Evolutionary conservation across 1,140 invertebrate species (phyloP).

Genomic region (Mylabris phalerata): DNA sequence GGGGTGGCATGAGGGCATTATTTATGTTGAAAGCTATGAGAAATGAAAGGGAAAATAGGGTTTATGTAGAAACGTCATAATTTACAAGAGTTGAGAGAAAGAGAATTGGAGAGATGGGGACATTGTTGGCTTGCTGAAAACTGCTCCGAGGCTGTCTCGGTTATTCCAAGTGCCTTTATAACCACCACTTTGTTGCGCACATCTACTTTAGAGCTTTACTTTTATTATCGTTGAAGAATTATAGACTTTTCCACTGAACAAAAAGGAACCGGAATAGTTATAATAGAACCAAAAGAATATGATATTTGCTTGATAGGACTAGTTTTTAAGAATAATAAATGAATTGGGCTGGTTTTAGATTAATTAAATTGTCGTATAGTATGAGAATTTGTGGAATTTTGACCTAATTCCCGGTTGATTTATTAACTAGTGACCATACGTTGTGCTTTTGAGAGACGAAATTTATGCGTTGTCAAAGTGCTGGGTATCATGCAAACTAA

Average conservation of each 20-base stretch:
- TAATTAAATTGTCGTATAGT: constrained; percentile 3
- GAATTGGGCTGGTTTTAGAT: constrained; percentile 1
- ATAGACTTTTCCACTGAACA: background rate
- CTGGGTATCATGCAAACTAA: constrained; percentile 5
- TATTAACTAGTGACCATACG: background rate
- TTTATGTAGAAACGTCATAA: constrained; percentile 29
- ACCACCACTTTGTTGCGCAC: constrained; percentile 6
- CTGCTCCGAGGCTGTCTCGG: constrained; percentile 6
- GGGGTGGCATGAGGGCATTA: constrained; percentile 9
- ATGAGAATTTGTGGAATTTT: background rate
- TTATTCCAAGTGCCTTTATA: constrained; percentile 18
- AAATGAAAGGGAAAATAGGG: constrained; percentile 34
- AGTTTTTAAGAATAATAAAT: background rate
- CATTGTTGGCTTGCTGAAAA: constrained; percentile 16
- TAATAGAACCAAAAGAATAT: constrained; percentile 10
- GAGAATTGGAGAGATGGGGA: background rate
- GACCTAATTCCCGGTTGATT: constrained; percentile 8
- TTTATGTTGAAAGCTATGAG: constrained; percentile 25
- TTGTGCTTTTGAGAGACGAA: constrained; percentile 5
- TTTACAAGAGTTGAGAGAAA: constrained; percentile 23
- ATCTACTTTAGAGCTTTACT: constrained; percentile 12
- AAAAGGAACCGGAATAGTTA: background rate
- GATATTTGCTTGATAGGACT: constrained; percentile 2
- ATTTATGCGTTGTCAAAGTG: constrained; percentile 11
- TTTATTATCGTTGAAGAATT: constrained; percentile 17